A percentile compares a stretch with the other conserved stretches of the same genome.
phyloP scores from a whole-genome alignment of 2,888 invertebrate genomes.

The Platycnemis pennipes region DNA sequence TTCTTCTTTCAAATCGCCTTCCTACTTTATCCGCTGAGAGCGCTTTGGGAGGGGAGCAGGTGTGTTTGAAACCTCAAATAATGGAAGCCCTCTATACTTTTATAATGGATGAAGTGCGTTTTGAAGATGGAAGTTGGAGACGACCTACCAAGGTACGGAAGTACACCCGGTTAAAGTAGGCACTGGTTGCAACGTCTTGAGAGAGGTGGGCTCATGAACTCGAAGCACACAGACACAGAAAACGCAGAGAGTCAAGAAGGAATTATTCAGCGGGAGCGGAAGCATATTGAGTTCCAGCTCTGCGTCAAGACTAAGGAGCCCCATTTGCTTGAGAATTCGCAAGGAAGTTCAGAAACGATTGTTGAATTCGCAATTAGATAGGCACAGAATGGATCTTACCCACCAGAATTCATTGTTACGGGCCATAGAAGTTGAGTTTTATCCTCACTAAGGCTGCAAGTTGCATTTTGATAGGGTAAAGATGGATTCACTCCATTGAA shows the following conservation, averaged over 20 bases:
- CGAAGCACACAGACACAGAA: neutral
- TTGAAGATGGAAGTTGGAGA: neutral
- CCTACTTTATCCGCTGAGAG: too few species aligned
- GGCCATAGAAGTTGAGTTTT: neutral
- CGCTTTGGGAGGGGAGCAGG: too few species aligned
- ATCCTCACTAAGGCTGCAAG: neutral
- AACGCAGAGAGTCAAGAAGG: neutral
- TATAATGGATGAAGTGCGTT: too few species aligned
- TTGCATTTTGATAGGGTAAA: neutral
- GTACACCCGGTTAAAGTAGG: neutral
- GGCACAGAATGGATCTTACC: neutral
- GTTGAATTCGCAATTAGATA: conserved; percentile 23
- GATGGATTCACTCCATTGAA: neutral
- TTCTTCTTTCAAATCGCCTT: neutral
- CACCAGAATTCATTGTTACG: neutral
- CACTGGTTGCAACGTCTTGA: neutral
- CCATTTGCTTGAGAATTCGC: conserved; percentile 37
- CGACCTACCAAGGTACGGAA: neutral
- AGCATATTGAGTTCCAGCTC: conserved; percentile 24
- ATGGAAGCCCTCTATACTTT: too few species aligned
- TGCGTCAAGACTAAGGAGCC: neutral
- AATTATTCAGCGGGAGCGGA: conserved; percentile 14
- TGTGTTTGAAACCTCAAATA: too few species aligned
- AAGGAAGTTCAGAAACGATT: neutral
- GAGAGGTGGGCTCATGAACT: neutral